A percentile compares a stretch with the other conserved stretches of the same genome.
Evolutionary conservation across 2,113 vertebrate species (phyloP).

Genomic region (Oreochromis aureus): DNA sequence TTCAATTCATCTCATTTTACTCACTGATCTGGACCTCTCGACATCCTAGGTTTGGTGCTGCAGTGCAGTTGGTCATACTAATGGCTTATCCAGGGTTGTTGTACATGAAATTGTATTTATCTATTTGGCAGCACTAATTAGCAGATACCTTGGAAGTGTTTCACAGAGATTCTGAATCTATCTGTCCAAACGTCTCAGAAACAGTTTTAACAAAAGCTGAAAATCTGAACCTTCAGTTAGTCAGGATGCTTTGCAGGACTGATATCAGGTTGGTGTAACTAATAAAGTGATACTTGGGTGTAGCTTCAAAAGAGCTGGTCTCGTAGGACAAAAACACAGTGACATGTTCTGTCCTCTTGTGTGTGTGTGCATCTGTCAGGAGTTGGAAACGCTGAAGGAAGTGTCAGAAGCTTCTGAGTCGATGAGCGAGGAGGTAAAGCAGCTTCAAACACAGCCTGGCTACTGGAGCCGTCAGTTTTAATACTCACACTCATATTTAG

Average conservation of each 20-base stretch:
- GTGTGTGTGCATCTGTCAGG: conserved; percentile 33
- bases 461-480: conserved; percentile 37
- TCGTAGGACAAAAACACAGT: background rate
- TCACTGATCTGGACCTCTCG: background rate
- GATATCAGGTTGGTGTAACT: background rate
- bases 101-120: background rate
- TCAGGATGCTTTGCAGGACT: background rate
- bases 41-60: background rate
- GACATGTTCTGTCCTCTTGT: background rate
- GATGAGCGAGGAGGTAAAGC: conserved; percentile 33
- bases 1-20: background rate
- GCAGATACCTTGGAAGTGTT: background rate
- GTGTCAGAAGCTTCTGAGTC: conserved; percentile 58
- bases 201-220: background rate
- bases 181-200: background rate
- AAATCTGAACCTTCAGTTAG: background rate
- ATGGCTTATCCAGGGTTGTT: background rate
- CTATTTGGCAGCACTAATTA: background rate
- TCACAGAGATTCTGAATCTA: background rate
- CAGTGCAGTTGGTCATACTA: background rate
- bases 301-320: background rate
- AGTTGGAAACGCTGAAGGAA: conserved; percentile 69
- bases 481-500: background rate
- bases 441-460: conserved; percentile 43
- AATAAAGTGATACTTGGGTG: background rate